Evolutionary conservation across 2,113 vertebrate genomes (phyloP).

Genomic region (Epinephelus fuscoguttatus): DNA sequence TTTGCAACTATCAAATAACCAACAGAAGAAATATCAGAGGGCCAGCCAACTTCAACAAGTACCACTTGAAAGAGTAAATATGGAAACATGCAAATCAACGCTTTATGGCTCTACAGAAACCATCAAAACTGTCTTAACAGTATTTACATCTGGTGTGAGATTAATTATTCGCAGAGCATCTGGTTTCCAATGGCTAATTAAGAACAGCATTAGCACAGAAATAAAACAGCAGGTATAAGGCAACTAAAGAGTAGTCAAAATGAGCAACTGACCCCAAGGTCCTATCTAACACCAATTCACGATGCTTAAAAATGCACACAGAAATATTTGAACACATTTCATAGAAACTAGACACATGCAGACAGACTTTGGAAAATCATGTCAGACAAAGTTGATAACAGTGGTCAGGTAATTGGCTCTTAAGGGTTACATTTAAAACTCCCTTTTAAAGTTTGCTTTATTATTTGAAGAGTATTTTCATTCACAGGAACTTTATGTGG

Average conservation of each 20-base stretch:
- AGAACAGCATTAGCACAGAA: background rate
- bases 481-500: background rate
- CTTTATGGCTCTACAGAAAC: background rate
- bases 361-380: background rate
- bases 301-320: background rate
- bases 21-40: background rate
- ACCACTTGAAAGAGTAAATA: background rate
- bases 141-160: slow-evolving; percentile 11
- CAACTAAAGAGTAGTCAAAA: background rate
- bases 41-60: background rate
- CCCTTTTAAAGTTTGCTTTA: background rate
- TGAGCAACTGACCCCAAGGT: background rate
- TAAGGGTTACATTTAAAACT: background rate
- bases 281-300: background rate
- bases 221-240: slow-evolving; percentile 18
- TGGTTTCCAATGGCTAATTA: background rate
- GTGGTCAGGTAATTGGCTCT: background rate
- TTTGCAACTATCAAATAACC: background rate
- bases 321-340: background rate
- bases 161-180: slow-evolving; percentile 1
- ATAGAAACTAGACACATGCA: background rate
- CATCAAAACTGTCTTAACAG: background rate
- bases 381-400: background rate
- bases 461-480: background rate
- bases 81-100: background rate